These are phyloP conservation scores for Cryptocephalus primarius DNA, from an alignment of 2,888 invertebrate genomes.

Conservation along the genomic window DNA sequence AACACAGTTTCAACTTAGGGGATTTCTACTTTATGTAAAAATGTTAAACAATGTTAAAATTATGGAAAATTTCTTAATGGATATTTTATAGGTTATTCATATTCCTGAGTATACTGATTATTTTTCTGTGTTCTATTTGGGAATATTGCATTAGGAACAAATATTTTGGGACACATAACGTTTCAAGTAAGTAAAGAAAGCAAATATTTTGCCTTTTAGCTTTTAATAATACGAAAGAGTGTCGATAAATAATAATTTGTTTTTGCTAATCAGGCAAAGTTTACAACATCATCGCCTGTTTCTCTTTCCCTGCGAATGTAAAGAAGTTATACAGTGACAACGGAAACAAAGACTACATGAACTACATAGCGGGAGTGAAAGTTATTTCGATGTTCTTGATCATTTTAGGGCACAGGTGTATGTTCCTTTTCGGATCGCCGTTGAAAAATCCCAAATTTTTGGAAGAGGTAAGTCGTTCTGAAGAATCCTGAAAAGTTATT, in stretches of 20 bases:
- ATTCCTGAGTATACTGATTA: not conserved
- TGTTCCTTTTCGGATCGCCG: slow-evolving; percentile 24
- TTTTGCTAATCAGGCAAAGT: no score
- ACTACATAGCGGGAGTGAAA: slow-evolving; percentile 22
- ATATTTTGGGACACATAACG: slow-evolving; percentile 7
- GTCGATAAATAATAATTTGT: no score
- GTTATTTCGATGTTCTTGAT: slow-evolving; percentile 24
- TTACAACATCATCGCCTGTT: not conserved
- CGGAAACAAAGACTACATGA: slow-evolving; percentile 10
- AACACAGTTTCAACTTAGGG: slow-evolving; percentile 1
- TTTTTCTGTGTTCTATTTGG: slow-evolving; percentile 9
- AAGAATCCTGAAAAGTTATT: no score
- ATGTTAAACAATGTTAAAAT: not conserved
- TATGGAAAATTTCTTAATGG: not conserved
- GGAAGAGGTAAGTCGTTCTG: slow-evolving; percentile 18
- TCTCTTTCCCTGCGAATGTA: slow-evolving; percentile 16
- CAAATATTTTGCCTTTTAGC: no score
- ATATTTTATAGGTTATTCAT: slow-evolving; percentile 1
- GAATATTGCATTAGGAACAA: slow-evolving; percentile 11
- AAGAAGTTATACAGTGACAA: slow-evolving; percentile 17
- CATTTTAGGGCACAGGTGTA: slow-evolving; percentile 26
- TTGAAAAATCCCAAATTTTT: slow-evolving; percentile 20
- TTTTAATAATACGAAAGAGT: no score
- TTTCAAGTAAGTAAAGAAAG: slow-evolving; percentile 3
- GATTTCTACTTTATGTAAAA: slow-evolving; percentile 16